Percentiles rank a stretch among this genome's conserved stretches.
Conservation (phyloP, 2,113 vertebrate genomes). For the Struthio camelus region DNA sequence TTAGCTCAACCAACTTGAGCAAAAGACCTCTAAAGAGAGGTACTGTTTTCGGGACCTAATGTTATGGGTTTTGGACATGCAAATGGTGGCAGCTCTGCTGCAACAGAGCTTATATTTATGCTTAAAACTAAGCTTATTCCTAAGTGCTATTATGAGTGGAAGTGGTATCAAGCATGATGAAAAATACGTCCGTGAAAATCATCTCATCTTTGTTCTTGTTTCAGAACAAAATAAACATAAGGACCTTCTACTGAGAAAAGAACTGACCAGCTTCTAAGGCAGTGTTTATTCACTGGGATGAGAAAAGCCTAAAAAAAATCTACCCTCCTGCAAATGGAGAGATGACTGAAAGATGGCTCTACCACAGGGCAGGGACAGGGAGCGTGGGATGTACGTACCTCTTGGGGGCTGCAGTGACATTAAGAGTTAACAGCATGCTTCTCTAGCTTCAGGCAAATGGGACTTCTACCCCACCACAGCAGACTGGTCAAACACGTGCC, state of each 20-base stretch:
- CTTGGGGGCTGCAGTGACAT: background rate
- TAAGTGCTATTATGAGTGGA: background rate
- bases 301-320: background rate
- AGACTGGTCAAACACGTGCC: background rate
- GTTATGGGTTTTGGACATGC: background rate
- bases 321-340: background rate
- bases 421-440: background rate
- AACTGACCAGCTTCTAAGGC: background rate
- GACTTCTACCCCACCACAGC: background rate
- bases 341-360: background rate
- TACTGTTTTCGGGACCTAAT: accelerated
- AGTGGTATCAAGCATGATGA: background rate
- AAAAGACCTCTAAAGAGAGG: background rate
- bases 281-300: background rate
- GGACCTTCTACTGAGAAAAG: accelerated
- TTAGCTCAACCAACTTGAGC: background rate
- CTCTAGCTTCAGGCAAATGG: background rate
- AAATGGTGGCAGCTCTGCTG: background rate
- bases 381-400: background rate
- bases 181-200: too few species aligned
- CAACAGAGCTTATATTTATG: background rate
- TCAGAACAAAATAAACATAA: background rate
- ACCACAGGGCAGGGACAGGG: accelerated
- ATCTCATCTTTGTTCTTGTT: background rate
- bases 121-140: background rate